Conservation (phyloP, 2,797 vertebrate genomes). For the Platyrinchus mystaceus region DNA sequence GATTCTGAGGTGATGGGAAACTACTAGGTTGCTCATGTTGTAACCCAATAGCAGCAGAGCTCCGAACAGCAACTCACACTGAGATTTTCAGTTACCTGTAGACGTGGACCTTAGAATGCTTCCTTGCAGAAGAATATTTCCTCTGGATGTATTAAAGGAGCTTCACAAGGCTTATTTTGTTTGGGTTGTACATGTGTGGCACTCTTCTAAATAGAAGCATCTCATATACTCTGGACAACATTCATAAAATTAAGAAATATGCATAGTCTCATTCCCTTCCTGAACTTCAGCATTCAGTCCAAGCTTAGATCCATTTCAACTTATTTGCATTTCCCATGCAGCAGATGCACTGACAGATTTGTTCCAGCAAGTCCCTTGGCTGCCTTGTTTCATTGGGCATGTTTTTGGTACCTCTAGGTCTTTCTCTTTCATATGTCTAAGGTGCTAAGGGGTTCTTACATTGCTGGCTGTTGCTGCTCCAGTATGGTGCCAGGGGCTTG, state of each 20-base stretch:
- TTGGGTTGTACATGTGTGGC: neutral
- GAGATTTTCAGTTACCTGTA: neutral
- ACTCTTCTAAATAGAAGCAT: neutral
- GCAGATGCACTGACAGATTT: neutral
- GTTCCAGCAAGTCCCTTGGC: neutral
- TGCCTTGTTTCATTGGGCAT: neutral
- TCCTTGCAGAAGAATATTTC: neutral
- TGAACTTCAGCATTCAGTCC: neutral
- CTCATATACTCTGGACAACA: neutral
- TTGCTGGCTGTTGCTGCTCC: neutral
- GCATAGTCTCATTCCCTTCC: neutral
- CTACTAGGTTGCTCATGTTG: neutral
- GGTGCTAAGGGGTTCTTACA: neutral
- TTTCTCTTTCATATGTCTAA: neutral
- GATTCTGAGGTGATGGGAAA: neutral
- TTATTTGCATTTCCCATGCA: neutral
- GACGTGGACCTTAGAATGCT: neutral
- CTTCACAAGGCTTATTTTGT: neutral
- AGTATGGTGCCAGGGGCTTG: neutral
- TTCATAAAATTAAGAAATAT: neutral
- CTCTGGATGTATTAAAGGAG: neutral
- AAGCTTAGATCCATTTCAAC: neutral
- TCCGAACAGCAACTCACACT: fast-evolving
- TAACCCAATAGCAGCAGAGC: neutral
- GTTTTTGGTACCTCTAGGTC: neutral